Conservation (phyloP, 2,797 vertebrate genomes). For the Tenualosa thibaudeaui region DNA sequence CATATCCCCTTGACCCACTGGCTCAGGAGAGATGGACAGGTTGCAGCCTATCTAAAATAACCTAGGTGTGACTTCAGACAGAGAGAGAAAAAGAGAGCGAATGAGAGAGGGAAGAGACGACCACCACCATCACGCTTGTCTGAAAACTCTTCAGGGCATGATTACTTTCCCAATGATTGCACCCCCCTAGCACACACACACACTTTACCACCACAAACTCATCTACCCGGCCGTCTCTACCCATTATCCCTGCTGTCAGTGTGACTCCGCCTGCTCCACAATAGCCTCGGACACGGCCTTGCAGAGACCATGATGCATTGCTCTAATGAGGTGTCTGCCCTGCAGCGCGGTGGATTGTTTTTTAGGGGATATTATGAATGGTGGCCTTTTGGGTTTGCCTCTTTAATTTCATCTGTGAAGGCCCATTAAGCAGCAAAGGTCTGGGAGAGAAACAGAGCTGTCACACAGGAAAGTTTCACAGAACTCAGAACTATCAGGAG, state of each 20-base stretch:
- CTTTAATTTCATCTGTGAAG: conserved; percentile 73
- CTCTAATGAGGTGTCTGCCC: conserved; percentile 64
- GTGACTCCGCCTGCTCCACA: conserved; percentile 47
- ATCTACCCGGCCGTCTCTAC: conserved; percentile 28
- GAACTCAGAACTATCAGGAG: not conserved
- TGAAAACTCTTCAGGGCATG: conserved; percentile 49
- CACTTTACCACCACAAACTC: not conserved
- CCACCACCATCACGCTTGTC: conserved; percentile 32
- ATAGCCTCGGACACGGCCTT: conserved; percentile 56
- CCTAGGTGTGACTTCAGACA: not conserved
- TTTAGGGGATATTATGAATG: conserved; percentile 52
- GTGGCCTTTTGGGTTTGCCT: conserved; percentile 64
- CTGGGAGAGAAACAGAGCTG: conserved; percentile 50
- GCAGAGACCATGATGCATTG: conserved; percentile 57
- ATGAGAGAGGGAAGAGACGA: not conserved
- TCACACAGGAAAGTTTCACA: conserved; percentile 29
- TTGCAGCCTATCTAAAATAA: not conserved
- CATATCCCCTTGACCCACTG: not conserved
- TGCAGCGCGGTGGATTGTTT: conserved; percentile 60
- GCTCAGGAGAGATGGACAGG: not conserved
- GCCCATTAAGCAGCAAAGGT: conserved; percentile 63
- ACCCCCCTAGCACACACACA: not conserved
- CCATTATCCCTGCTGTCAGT: conserved; percentile 63
- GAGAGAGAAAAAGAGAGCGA: not conserved
- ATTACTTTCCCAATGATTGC: conserved; percentile 56